Evolutionary conservation across 1,140 invertebrate species (phyloP), one percentile per base, ranked within the genome.

Genomic region (Chrysomallon squamiferum): DNA sequence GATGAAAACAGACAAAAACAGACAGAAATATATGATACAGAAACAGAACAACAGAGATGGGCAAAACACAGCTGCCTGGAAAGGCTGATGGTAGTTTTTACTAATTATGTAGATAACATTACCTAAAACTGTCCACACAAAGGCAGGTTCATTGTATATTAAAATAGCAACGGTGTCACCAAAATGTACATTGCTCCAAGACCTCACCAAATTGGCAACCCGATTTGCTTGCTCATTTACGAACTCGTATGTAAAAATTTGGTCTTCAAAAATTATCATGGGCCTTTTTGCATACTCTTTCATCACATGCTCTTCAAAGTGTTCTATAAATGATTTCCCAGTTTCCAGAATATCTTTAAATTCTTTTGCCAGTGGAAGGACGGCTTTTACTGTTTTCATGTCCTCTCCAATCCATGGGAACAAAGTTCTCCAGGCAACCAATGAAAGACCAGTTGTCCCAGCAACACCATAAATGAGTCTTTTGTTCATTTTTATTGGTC

Each of bases 61-160:
- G n/a, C n/a, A n/a, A n/a, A n/a, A n/a, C n/a, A n/a, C n/a, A n/a
- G n/a, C n/a, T n/a, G n/a, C n/a, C n/a, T n/a, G n/a, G n/a, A n/a
- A n/a, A n/a, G n/a, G n/a, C n/a, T n/a, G n/a, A n/a, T n/a, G n/a
- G n/a, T n/a, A n/a, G n/a, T n/a, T n/a, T n/a, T n/a, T n/a, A n/a
- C n/a, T n/a, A n/a, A n/a, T n/a, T n/a, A n/a, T n/a, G n/a, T n/a
- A n/a, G n/a, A n/a, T n/a, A n/a, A n/a, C n/a, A n/a, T 68, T 71
- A 82, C 81, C 81, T 52, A 82, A 59, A 64, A 80, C 73, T 43
- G 73, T 76, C 81, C 81, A 83, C 1, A 80, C 61, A 64, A 78
- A 83, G 9, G 68, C 72, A 25, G 79, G 81, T 20, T 74, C 69
- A 66, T 83, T 83, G 29, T 71, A 52, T 30, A 77, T 61, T 63